Conservation (phyloP, 2,797 vertebrate genomes). For the Micrastur ruficollis region DNA sequence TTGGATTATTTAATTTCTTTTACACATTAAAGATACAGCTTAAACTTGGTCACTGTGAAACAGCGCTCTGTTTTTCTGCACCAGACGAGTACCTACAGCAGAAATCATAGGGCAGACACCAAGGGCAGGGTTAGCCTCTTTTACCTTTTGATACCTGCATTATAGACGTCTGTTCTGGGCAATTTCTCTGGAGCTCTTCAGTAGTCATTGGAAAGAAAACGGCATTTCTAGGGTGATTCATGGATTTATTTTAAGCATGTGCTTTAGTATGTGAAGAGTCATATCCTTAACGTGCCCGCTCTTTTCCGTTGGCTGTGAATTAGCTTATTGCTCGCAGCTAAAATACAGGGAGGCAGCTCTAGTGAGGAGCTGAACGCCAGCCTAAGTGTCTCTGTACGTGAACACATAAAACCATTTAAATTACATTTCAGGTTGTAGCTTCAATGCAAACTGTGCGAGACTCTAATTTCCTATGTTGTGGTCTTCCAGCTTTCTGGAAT, state of each 20-base stretch:
- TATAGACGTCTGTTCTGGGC: background rate
- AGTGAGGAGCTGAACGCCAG: background rate
- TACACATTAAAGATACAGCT: background rate
- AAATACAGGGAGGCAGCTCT: background rate
- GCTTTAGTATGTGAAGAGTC: background rate
- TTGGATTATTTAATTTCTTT: background rate
- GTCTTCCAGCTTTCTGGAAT: background rate
- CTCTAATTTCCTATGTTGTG: background rate
- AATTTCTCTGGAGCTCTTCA: background rate
- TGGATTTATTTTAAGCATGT: background rate
- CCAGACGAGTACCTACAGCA: background rate
- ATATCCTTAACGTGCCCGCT: background rate
- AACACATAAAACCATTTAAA: background rate
- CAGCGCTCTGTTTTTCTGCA: background rate
- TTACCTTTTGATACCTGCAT: background rate
- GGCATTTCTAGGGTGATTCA: background rate
- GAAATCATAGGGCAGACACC: background rate
- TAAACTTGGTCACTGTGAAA: fast-evolving
- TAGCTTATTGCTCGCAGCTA: background rate
- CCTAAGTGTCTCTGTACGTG: background rate
- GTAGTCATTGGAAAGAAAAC: background rate
- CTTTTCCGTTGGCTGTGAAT: background rate
- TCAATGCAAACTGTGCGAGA: background rate
- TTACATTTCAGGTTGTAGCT: background rate
- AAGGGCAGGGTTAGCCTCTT: background rate